A percentile compares a stretch with the other conserved stretches of the same genome.
These are phyloP conservation scores for Lepus europaeus DNA, from an alignment of 2,113 vertebrate species.

Conservation along the genomic window DNA sequence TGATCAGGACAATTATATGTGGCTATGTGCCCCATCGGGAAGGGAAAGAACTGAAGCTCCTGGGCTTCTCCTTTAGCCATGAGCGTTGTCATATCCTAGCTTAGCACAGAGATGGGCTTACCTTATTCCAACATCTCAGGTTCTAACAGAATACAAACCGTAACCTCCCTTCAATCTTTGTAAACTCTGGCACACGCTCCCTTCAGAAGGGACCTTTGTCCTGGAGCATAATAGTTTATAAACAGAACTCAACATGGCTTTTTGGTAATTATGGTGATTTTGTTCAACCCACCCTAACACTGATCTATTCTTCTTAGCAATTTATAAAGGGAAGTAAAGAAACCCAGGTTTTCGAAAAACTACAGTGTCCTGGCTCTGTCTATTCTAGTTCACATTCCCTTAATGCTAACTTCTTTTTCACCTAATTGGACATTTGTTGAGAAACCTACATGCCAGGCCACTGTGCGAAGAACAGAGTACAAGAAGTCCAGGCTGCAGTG, in stretches of 20 bases:
- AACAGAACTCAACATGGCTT: background rate
- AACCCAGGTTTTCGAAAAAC: background rate
- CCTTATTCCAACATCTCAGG: constrained; percentile 1
- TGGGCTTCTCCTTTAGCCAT: background rate
- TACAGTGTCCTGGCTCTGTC: background rate
- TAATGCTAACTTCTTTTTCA: constrained; percentile 37
- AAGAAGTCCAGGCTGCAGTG: background rate
- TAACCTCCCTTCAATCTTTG: background rate
- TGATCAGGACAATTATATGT: background rate
- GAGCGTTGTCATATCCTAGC: background rate
- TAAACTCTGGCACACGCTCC: background rate
- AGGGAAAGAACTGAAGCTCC: background rate
- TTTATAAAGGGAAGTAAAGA: background rate
- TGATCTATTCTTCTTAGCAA: background rate
- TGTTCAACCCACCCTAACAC: background rate
- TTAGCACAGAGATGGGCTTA: constrained; percentile 2
- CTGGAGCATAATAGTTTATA: background rate
- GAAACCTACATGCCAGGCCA: background rate
- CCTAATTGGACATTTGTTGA: background rate
- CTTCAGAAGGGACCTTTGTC: background rate
- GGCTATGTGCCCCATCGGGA: background rate
- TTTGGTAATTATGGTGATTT: constrained; percentile 7
- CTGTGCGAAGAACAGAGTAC: background rate
- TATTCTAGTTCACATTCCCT: background rate
- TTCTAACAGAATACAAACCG: background rate